Evolutionary conservation across 2,888 invertebrate genomes (phyloP), one percentile per base, ranked within the genome.

Genomic region (Lycaena phlaeas): DNA sequence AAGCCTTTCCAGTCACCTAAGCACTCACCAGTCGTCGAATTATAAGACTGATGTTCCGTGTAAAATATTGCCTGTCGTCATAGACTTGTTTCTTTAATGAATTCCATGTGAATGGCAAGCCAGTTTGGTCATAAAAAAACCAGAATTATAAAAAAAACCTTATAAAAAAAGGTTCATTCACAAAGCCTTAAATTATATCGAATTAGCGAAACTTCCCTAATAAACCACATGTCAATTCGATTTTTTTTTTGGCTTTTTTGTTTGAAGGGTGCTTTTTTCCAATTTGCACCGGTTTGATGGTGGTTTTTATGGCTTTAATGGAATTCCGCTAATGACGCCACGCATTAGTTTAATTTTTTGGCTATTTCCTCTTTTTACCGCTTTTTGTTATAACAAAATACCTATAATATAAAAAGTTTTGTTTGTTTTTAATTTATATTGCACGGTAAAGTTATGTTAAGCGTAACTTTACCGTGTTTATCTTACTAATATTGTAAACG

Each of bases 301-400:
- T 46, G 49, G 60, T 73, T 74, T 76, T 75, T 71, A 67, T 64
- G 61, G 59, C 51, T 63, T 65, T 73, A 63, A 63, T 54, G 58
- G 62, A 67, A 74, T 74, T 69, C 62, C 49, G 59, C 66, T 75
- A 79, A 78, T 72, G 72, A 74, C 65, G 61, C 62, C 56, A 63
- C 56, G 54, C 65, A 74, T 70, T 74, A 77, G 71, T 34, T 31
- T 6, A 10, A 17, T 49, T 52, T 54, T 61, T 61, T 45, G 49
- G 62, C 22, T n/a, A 22, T 64, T 54, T 34, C 34, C 34, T 34
- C 11, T 34, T 22, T 11, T 22, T 11, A n/a, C 34, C 7, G 18
- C 22, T 34, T 17, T 34, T 18, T 22, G n/a, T 5, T 14, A 15
- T 7, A 25, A 30, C 3, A 15, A 15, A 10, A 4, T 4, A 9